phyloP scores from a whole-genome alignment of 2,113 vertebrate genomes.

The Festucalex cinctus region DNA sequence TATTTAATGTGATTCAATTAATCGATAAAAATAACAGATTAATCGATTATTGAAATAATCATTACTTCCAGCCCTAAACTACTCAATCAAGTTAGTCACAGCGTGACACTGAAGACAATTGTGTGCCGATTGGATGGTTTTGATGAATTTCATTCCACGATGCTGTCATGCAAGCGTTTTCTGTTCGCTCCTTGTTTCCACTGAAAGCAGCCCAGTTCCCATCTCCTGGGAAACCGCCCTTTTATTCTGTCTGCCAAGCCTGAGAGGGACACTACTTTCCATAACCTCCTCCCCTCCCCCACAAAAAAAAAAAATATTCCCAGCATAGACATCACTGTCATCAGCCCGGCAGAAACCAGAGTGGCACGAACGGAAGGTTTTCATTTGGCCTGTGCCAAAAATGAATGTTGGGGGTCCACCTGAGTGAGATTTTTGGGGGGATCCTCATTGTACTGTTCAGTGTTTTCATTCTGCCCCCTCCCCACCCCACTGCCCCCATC shows the following conservation, averaged over 20 bases:
- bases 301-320: conserved; percentile 26
- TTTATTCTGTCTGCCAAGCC: conserved; percentile 50
- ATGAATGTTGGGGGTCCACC: neutral
- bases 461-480: conserved; percentile 1
- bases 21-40: no score
- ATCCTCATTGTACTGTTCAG: conserved; percentile 29
- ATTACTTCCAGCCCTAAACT: no score
- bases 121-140: neutral
- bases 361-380: neutral
- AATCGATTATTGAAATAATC: no score
- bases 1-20: no score
- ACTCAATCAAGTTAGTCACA: no score
- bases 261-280: conserved; percentile 39
- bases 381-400: neutral
- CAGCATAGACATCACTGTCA: conserved; percentile 5
- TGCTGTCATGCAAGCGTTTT: conserved; percentile 10
- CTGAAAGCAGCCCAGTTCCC: conserved; percentile 39
- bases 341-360: neutral
- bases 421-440: conserved; percentile 1
- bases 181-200: conserved; percentile 2
- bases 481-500: conserved; percentile 1
- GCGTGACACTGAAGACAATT: no score
- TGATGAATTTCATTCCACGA: neutral
- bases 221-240: conserved; percentile 63
- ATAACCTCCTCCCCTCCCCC: conserved; percentile 21